phyloP scores from a whole-genome alignment of 2,113 vertebrate species.

The Variabilichromis moorii region DNA sequence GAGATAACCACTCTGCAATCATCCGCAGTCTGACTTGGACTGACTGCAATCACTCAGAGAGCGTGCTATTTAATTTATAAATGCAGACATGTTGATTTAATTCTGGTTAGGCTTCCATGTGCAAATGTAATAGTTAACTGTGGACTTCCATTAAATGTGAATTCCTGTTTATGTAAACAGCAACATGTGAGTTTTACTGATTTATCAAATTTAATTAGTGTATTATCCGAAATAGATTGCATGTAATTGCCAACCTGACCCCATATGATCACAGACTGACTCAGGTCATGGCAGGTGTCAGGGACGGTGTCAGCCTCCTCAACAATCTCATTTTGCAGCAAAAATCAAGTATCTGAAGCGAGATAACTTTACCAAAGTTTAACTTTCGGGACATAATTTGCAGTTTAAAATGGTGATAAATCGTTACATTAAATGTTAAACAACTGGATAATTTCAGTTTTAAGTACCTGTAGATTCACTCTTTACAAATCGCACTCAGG shows the following conservation, averaged over 20 bases:
- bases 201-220: neutral
- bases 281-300: neutral
- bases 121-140: neutral
- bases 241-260: neutral
- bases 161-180: neutral
- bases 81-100: neutral
- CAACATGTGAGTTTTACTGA: neutral
- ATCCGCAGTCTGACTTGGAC: neutral
- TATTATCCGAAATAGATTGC: neutral
- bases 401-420: neutral
- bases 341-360: fast-evolving
- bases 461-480: neutral
- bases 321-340: neutral
- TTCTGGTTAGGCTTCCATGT: neutral
- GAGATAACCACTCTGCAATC: neutral
- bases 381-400: neutral
- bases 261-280: neutral
- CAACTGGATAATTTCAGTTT: neutral
- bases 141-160: neutral
- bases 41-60: neutral
- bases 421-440: neutral
- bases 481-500: fast-evolving
- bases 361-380: neutral
- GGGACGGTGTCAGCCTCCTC: neutral
- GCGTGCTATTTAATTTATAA: neutral